Evolutionary conservation across 2,888 invertebrate species (phyloP), one percentile per base, ranked within the genome.

Genomic region (Heteromyza rotundicornis): DNA sequence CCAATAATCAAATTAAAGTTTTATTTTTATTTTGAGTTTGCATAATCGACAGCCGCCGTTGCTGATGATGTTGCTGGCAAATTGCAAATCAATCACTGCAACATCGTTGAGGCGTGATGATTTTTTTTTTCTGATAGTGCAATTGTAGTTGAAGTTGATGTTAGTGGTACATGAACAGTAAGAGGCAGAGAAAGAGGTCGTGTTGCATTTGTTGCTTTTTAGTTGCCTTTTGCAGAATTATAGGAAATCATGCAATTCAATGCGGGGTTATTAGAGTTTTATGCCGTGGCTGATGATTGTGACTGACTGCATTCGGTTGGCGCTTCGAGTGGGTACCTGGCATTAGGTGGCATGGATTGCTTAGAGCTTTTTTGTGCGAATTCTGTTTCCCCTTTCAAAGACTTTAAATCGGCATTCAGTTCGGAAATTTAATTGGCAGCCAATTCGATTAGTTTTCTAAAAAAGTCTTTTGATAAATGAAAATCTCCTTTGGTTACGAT

Each of bases 41-140:
- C 40, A n/a, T 40, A 40, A 40, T n/a, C 40, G n/a, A 40, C 40
- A 40, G 52, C 19, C 23, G 59, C 20, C 44, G 32, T 16, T 19
- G 27, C 19, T 53, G 22, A 23, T 51, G 23, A 23, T 51, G 51
- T 19, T 27, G 23, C 19, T n/a, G 16, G 20, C 16, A 16, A 23
- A 12, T 57, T 64, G 62, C 57, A 44, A 60, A 65, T 65, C 65
- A 65, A 61, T 65, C 65, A 65, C 56, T 50, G 56, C 14, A 53
- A 47, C 32, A 57, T 62, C 54, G 53, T 23, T 49, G 53, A 32
- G n/a, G 61, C 61, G 57, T 62, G 61, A 62, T 57, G n/a, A n/a
- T n/a, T n/a, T n/a, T n/a, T n/a, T n/a, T n/a, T n/a, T n/a, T n/a
- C n/a, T n/a, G n/a, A n/a, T n/a, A n/a, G n/a, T n/a, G n/a, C n/a